These are phyloP conservation scores for Oreochromis tanganicae DNA, from an alignment of 2,113 vertebrate genomes.

Conservation along the genomic window DNA sequence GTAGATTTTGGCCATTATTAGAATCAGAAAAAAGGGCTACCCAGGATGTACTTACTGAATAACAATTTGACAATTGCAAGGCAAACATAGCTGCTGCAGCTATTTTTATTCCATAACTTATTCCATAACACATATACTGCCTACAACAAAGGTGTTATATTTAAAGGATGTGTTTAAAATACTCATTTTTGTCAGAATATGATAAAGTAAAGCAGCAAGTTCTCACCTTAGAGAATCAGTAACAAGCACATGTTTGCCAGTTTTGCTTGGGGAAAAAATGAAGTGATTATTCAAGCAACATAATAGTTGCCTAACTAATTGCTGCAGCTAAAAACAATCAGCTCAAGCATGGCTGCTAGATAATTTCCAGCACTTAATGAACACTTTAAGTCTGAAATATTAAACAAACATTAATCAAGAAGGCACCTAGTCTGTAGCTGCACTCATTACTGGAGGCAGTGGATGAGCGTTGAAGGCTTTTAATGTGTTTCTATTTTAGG, in stretches of 20 bases:
- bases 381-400: background rate
- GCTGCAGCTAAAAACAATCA: background rate
- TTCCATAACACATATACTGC: background rate
- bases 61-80: background rate
- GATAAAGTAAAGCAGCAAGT: background rate
- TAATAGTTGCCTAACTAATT: background rate
- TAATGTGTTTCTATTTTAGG: background rate
- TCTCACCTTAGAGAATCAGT: background rate
- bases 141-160: background rate
- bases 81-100: background rate
- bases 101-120: background rate
- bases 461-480: background rate
- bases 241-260: background rate
- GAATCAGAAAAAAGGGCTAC: background rate
- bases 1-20: background rate
- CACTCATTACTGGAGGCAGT: background rate
- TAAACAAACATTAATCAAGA: background rate
- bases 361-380: background rate
- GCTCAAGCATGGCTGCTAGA: background rate
- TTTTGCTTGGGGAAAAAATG: background rate
- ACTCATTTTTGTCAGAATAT: background rate
- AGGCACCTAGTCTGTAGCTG: background rate
- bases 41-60: background rate
- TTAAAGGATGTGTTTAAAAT: background rate
- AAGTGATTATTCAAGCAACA: background rate